phyloP scores from a whole-genome alignment of 2,888 invertebrate species.

The Sipha maydis region DNA sequence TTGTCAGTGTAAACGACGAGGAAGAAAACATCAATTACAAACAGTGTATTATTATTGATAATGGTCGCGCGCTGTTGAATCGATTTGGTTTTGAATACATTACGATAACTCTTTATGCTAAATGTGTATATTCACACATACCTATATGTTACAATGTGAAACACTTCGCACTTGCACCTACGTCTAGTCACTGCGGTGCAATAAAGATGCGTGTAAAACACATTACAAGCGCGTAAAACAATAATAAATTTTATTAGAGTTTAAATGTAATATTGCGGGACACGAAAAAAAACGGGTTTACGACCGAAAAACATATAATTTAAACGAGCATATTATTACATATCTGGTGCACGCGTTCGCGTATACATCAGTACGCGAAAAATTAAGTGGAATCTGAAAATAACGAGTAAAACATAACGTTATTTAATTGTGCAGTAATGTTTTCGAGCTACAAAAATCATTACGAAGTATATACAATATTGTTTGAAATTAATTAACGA shows the following conservation, averaged over 20 bases:
- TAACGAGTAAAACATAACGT: no score
- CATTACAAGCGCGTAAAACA: slow-evolving; percentile 36
- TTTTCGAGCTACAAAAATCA: no score
- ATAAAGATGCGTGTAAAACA: slow-evolving; percentile 40
- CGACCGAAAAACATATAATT: neutral
- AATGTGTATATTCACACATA: neutral
- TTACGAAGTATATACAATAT: no score
- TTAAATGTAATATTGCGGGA: neutral
- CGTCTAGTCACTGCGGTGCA: slow-evolving; percentile 10
- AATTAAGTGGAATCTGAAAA: no score
- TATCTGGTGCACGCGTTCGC: no score
- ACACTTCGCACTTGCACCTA: neutral
- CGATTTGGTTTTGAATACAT: neutral
- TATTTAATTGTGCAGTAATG: no score
- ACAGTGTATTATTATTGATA: no score
- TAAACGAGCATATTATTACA: no score
- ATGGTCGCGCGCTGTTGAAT: neutral
- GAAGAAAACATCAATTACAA: no score
- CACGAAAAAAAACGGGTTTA: neutral
- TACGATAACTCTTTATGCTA: neutral
- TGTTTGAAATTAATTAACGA: no score
- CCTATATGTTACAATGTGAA: neutral
- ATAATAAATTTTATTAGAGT: slow-evolving; percentile 25
- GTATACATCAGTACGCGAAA: no score
- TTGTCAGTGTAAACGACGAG: no score